These are phyloP conservation scores for Chauna torquata DNA, from an alignment of 2,113 vertebrate species.

Conservation along the genomic window DNA sequence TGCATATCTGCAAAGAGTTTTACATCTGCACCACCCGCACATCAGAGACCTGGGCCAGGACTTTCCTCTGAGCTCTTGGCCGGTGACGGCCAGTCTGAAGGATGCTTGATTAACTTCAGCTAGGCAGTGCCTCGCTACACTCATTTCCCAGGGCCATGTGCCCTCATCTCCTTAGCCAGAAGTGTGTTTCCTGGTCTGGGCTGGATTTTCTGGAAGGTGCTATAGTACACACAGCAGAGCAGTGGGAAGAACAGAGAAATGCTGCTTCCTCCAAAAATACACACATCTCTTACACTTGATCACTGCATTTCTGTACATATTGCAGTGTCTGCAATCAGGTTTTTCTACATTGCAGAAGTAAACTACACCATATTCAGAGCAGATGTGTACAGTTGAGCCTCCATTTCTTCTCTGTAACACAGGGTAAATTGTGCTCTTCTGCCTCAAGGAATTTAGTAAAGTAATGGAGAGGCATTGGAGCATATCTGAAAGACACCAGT, in stretches of 20 bases:
- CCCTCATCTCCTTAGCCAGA: not conserved
- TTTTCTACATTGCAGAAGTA: not conserved
- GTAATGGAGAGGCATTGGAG: not conserved
- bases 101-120: not conserved
- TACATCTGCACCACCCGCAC: not conserved
- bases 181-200: not conserved
- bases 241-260: not conserved
- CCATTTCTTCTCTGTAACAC: not conserved
- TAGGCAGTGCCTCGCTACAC: not conserved
- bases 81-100: not conserved
- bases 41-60: not conserved
- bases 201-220: not conserved
- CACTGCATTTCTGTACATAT: not conserved
- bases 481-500: not conserved
- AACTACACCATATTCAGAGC: not conserved
- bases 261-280: not conserved
- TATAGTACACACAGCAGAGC: not conserved
- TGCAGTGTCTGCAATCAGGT: not conserved
- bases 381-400: not conserved
- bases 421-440: not conserved
- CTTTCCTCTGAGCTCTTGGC: not conserved
- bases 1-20: not conserved
- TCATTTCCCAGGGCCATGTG: not conserved
- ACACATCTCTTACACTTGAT: not conserved
- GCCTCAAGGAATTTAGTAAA: not conserved